Conservation (phyloP, 2,113 vertebrate genomes). For the Oxyruncus cristatus region DNA sequence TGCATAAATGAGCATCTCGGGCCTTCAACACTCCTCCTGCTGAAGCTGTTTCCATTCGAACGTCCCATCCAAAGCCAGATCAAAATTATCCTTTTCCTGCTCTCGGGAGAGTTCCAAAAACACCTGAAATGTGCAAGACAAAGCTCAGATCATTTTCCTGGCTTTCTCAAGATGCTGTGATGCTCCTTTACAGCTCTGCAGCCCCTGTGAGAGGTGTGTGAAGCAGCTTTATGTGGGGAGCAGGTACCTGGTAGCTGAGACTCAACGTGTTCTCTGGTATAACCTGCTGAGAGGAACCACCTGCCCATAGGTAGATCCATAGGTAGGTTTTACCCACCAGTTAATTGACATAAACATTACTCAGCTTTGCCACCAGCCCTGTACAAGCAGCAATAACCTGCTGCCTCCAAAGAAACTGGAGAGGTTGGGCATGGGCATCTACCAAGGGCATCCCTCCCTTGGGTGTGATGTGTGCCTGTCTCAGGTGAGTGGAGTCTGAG, state of each 20-base stretch:
- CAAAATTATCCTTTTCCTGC: conserved; percentile 56
- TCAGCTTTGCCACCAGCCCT: not conserved
- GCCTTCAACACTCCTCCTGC: conserved; percentile 46
- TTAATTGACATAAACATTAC: not conserved
- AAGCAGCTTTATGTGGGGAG: not conserved
- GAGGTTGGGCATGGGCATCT: not conserved
- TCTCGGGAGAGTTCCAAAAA: conserved; percentile 72
- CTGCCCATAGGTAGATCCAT: not conserved
- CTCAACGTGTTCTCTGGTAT: too few relatives aligned
- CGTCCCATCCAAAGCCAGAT: conserved; percentile 9
- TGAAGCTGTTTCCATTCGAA: conserved; percentile 69
- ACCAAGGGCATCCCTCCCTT: not conserved
- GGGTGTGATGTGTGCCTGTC: not conserved
- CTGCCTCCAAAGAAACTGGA: not conserved
- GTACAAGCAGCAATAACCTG: not conserved
- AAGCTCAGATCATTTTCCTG: not conserved
- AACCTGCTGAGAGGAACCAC: not conserved
- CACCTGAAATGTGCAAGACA: conserved; percentile 38
- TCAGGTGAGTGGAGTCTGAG: fast-evolving
- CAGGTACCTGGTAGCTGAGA: not conserved
- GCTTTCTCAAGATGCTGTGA: not conserved
- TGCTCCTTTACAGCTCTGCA: not conserved
- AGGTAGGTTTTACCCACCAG: not conserved
- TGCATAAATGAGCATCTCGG: not conserved
- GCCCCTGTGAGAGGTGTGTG: not conserved